Conservation (phyloP, 1,140 invertebrate genomes). For the Sinella curviseta region DNA sequence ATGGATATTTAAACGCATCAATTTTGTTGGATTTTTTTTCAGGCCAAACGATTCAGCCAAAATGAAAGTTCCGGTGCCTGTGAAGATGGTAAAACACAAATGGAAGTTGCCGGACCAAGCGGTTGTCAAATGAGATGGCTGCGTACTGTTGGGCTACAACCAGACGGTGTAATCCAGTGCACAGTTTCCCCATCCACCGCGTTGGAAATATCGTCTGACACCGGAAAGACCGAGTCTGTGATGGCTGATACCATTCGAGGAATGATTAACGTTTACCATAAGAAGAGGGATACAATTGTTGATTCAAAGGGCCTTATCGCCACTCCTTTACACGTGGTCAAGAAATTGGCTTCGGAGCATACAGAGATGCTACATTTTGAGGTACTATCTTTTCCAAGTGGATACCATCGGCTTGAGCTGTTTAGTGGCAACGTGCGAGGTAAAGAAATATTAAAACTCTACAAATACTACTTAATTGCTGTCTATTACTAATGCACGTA, state of each 20-base stretch:
- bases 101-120: no score
- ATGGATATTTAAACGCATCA: no score
- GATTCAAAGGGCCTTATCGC: neutral
- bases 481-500: neutral
- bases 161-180: neutral
- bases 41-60: neutral
- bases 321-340: neutral
- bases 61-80: neutral
- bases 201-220: neutral
- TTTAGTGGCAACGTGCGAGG: neutral
- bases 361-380: neutral
- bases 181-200: neutral
- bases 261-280: neutral
- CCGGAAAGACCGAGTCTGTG: neutral
- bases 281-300: neutral
- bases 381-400: neutral
- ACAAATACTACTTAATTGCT: neutral
- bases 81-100: no score
- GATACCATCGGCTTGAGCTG: neutral
- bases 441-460: neutral
- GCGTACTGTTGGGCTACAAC: neutral
- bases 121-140: neutral
- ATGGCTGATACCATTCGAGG: neutral
- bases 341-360: neutral
- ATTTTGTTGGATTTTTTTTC: no score